These are phyloP conservation scores for Lepidocyrtoides sp. DNA, from an alignment of 2,888 invertebrate species.

Conservation along the genomic window DNA sequence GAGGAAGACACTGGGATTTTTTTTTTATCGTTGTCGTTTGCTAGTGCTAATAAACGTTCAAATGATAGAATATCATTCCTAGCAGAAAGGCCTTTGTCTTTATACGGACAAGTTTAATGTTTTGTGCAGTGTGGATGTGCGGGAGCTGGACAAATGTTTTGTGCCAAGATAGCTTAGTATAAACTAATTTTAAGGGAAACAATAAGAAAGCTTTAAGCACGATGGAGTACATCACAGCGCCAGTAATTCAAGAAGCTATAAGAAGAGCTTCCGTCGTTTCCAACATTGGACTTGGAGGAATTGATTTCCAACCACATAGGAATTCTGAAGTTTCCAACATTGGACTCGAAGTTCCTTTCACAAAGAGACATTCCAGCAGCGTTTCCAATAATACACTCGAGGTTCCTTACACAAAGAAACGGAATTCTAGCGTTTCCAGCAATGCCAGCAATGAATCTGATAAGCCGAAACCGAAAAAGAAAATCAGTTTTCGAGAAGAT, in stretches of 20 bases:
- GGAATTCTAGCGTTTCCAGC: too few relatives aligned
- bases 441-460: background rate
- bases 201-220: background rate
- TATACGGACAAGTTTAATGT: background rate
- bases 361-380: too few relatives aligned
- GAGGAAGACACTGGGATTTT: background rate
- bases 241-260: too few relatives aligned
- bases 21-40: conserved; percentile 6
- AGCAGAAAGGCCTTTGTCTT: background rate
- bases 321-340: too few relatives aligned
- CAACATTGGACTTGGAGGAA: background rate
- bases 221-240: background rate
- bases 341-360: too few relatives aligned
- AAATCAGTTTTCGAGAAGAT: background rate
- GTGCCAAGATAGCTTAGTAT: background rate
- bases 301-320: too few relatives aligned
- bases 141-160: background rate
- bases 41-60: background rate
- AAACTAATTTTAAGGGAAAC: background rate
- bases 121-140: background rate
- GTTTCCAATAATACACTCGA: too few relatives aligned
- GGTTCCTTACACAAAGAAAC: too few relatives aligned
- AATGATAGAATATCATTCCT: conserved; percentile 15
- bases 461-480: background rate
- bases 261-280: too few relatives aligned